Evolutionary conservation across 2,888 invertebrate genomes (phyloP).

Genomic region (Melanchra persicariae): DNA sequence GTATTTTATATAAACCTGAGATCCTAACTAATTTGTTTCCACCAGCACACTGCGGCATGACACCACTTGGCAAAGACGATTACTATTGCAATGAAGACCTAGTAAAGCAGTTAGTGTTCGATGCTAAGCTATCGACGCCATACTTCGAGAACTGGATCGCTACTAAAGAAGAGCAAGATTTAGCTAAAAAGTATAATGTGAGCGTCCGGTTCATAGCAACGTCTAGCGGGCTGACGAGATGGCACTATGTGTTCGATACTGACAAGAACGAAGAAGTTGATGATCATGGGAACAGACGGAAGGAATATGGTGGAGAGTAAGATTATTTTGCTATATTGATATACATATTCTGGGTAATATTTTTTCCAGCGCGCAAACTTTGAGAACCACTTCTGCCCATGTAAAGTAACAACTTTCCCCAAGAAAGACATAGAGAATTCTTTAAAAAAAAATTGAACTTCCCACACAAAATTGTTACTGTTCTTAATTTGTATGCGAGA

Average conservation of each 20-base stretch:
- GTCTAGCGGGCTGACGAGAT: conserved; percentile 96
- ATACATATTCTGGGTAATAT: too few relatives aligned
- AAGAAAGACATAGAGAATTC: too few relatives aligned
- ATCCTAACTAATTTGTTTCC: conserved; percentile 14
- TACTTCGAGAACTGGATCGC: conserved; percentile 91
- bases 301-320: conserved; percentile 78
- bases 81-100: conserved; percentile 96
- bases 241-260: conserved; percentile 94
- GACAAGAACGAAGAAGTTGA: conserved; percentile 89
- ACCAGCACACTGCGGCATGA: conserved; percentile 92
- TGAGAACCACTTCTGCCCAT: too few relatives aligned
- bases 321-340: conserved; percentile 50
- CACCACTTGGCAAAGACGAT: conserved; percentile 91
- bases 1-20: not conserved
- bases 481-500: too few relatives aligned
- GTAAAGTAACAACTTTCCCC: too few relatives aligned
- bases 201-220: conserved; percentile 96
- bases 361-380: too few relatives aligned
- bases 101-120: conserved; percentile 96
- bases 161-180: conserved; percentile 85
- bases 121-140: conserved; percentile 93
- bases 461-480: too few relatives aligned
- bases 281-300: conserved; percentile 78
- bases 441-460: too few relatives aligned
- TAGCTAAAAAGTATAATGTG: conserved; percentile 93